These are phyloP conservation scores for Pseudoips prasinana DNA, from an alignment of 2,888 invertebrate species.

Conservation along the genomic window DNA sequence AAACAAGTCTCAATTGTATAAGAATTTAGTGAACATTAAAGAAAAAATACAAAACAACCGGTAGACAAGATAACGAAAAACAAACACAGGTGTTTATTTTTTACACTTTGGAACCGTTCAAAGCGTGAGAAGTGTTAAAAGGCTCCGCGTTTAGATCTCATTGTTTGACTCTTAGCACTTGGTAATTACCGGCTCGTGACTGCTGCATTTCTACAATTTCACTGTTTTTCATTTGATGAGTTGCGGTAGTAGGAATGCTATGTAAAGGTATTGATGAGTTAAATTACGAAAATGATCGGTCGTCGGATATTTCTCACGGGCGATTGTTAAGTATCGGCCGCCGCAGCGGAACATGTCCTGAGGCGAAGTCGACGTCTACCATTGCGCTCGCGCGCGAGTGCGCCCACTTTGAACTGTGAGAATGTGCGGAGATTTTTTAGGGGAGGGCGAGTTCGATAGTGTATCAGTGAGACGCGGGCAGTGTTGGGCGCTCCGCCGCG, in stretches of 20 bases:
- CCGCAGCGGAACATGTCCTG: slow-evolving; percentile 48
- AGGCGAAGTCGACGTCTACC: slow-evolving; percentile 39
- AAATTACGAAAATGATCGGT: too few species aligned
- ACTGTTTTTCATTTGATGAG: slow-evolving; percentile 4
- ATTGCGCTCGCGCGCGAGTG: slow-evolving; percentile 27
- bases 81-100: slow-evolving; percentile 57
- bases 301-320: slow-evolving; percentile 20
- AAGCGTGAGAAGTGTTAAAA: slow-evolving; percentile 60
- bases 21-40: slow-evolving; percentile 20
- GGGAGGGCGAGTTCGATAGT: slow-evolving; percentile 49
- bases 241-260: too few species aligned
- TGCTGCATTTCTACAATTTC: slow-evolving; percentile 32
- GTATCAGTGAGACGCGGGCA: slow-evolving; percentile 45
- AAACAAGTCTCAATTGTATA: too few species aligned
- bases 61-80: slow-evolving; percentile 44
- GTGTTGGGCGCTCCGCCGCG: slow-evolving; percentile 52
- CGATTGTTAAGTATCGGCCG: slow-evolving; percentile 33
- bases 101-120: slow-evolving; percentile 38
- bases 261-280: too few species aligned
- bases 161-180: slow-evolving; percentile 50
- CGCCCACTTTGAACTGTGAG: slow-evolving; percentile 41
- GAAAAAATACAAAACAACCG: slow-evolving; percentile 22
- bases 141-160: slow-evolving; percentile 34
- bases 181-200: slow-evolving; percentile 45
- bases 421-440: slow-evolving; percentile 46